These are phyloP conservation scores for Ceyx erithaca DNA, from an alignment of 2,797 vertebrate species.

Conservation along the genomic window DNA sequence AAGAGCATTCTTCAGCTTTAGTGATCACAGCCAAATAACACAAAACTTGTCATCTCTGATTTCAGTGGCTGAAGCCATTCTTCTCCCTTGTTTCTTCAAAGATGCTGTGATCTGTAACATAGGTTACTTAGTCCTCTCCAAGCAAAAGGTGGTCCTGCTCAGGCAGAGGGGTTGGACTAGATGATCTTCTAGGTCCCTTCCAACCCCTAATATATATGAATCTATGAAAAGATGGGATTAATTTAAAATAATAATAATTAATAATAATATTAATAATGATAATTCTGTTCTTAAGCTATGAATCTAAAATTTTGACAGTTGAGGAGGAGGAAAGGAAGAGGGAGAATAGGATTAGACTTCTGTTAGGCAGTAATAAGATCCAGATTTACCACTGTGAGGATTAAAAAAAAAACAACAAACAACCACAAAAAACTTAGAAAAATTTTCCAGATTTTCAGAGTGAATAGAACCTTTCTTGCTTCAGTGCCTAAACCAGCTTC, in stretches of 20 bases:
- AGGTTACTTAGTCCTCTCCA: not conserved
- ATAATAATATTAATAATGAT: too few relatives aligned
- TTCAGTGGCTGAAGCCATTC: not conserved
- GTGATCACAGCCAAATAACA: not conserved
- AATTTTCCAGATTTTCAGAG: not conserved
- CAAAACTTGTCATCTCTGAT: not conserved
- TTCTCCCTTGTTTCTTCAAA: not conserved
- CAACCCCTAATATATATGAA: too few relatives aligned
- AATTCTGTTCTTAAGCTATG: not conserved
- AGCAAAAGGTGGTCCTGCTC: not conserved
- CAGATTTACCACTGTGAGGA: slow-evolving; percentile 6
- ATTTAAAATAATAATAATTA: too few relatives aligned
- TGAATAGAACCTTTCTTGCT: slow-evolving; percentile 33
- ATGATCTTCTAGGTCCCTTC: too few relatives aligned
- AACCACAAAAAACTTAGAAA: too few relatives aligned
- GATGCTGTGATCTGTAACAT: not conserved
- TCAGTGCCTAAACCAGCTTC: slow-evolving; percentile 42
- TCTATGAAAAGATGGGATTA: too few relatives aligned
- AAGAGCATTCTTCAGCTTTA: not conserved
- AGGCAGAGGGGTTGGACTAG: too few relatives aligned
- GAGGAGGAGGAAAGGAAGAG: not conserved
- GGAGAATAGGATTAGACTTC: not conserved
- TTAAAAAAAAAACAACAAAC: not conserved
- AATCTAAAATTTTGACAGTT: not conserved
- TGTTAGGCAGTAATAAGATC: slow-evolving; percentile 2